Percentiles rank a stretch among this genome's conserved stretches.
Conservation (phyloP, 1,140 invertebrate genomes). For the Zophobas morio region DNA sequence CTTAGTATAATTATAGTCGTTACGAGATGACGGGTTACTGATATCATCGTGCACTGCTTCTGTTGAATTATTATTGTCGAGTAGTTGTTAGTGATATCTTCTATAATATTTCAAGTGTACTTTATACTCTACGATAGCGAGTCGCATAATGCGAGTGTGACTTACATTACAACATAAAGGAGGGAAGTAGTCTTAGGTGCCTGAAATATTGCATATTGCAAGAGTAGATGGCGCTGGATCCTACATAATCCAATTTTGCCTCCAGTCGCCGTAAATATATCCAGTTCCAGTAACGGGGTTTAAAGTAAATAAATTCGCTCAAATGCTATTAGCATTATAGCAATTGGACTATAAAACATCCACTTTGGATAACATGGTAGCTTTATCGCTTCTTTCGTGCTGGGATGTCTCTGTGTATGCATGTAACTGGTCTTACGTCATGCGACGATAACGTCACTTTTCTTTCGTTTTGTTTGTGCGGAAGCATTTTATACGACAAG, state of each 20-base stretch:
- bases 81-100: too few species aligned
- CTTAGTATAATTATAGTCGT: too few species aligned
- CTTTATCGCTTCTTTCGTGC: conserved; percentile 40
- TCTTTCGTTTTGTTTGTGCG: conserved; percentile 26
- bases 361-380: conserved; percentile 48
- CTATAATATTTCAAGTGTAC: neutral
- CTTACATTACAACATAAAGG: conserved; percentile 14
- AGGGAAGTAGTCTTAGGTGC: conserved; percentile 40
- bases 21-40: too few species aligned
- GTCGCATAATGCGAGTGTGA: conserved; percentile 14
- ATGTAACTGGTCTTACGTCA: conserved; percentile 12
- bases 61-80: too few species aligned
- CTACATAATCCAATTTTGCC: conserved; percentile 48
- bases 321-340: conserved; percentile 52
- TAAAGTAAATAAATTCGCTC: conserved; percentile 51
- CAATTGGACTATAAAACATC: conserved; percentile 53
- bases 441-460: conserved; percentile 29
- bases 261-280: conserved; percentile 46
- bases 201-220: conserved; percentile 51
- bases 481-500: conserved; percentile 22
- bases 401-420: conserved; percentile 13
- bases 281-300: conserved; percentile 44
- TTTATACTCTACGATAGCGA: neutral
- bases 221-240: conserved; percentile 46
- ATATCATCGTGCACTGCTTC: too few species aligned